These are phyloP conservation scores for Camptogramma bilineatum DNA, from an alignment of 2,888 invertebrate species.

Conservation along the genomic window DNA sequence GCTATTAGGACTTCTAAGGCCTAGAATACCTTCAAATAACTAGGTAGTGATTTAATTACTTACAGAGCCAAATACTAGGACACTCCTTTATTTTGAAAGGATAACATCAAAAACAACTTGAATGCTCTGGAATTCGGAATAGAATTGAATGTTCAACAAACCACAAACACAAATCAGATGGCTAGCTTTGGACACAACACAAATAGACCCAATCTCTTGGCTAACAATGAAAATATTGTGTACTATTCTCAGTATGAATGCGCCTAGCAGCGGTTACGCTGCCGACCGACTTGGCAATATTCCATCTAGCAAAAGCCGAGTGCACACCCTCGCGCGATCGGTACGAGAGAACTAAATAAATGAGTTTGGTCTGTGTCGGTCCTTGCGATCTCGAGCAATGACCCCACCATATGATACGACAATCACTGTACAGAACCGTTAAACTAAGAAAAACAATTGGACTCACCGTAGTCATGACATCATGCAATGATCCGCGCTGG, in stretches of 20 bases:
- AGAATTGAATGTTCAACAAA: conserved; percentile 11
- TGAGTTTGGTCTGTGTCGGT: conserved; percentile 59
- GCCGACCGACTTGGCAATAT: conserved; percentile 76
- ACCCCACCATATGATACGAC: conserved; percentile 37
- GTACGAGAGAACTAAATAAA: conserved; percentile 60
- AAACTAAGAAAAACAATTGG: conserved; percentile 44
- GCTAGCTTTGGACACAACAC: conserved; percentile 19
- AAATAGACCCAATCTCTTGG: conserved; percentile 16
- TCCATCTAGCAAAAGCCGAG: conserved; percentile 63
- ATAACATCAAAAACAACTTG: neutral
- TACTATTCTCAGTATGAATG: conserved; percentile 44
- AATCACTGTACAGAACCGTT: conserved; percentile 36
- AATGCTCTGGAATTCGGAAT: conserved; percentile 6
- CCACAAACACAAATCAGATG: conserved; percentile 30
- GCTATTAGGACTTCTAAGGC: neutral
- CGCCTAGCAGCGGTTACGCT: conserved; percentile 39
- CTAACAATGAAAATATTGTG: conserved; percentile 35
- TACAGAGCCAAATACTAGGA: conserved; percentile 3
- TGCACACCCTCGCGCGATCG: conserved; percentile 49
- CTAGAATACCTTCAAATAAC: neutral
- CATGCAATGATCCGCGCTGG: conserved; percentile 45
- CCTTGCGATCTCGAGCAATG: conserved; percentile 44
- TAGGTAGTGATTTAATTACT: neutral
- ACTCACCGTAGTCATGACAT: conserved; percentile 73
- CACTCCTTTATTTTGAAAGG: conserved; percentile 14